Conservation (phyloP, 2,797 vertebrate genomes). For the Sarcoramphus papa region DNA sequence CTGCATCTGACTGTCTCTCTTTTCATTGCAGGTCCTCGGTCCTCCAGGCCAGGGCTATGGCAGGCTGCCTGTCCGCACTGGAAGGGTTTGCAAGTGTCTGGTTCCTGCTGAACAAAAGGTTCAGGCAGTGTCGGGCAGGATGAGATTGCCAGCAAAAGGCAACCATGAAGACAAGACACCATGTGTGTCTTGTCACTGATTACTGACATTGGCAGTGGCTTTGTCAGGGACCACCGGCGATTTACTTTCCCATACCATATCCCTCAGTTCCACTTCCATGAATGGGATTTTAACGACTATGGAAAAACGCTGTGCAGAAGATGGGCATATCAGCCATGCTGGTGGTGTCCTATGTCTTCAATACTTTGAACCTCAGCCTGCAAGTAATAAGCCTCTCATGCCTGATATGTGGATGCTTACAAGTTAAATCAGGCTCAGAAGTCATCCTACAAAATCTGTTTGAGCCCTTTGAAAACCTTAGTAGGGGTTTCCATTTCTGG, state of each 20-base stretch:
- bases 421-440: not conserved
- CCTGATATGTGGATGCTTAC: not conserved
- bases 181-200: not conserved
- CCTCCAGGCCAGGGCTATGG: not conserved
- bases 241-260: not conserved
- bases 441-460: not conserved
- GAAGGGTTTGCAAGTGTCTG: not conserved
- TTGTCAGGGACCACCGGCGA: not conserved
- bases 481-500: not conserved
- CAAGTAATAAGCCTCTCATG: not conserved
- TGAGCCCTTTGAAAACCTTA: not conserved
- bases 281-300: not conserved
- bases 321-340: fast-evolving
- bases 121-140: not conserved
- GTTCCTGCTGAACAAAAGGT: not conserved
- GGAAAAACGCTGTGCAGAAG: not conserved
- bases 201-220: not conserved
- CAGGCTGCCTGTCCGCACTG: not conserved
- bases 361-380: not conserved
- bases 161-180: not conserved
- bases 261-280: not conserved
- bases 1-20: not conserved
- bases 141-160: not conserved
- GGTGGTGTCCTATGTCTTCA: not conserved
- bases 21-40: not conserved